phyloP scores from a whole-genome alignment of 1,140 invertebrate species.

The Papilio glaucus region DNA sequence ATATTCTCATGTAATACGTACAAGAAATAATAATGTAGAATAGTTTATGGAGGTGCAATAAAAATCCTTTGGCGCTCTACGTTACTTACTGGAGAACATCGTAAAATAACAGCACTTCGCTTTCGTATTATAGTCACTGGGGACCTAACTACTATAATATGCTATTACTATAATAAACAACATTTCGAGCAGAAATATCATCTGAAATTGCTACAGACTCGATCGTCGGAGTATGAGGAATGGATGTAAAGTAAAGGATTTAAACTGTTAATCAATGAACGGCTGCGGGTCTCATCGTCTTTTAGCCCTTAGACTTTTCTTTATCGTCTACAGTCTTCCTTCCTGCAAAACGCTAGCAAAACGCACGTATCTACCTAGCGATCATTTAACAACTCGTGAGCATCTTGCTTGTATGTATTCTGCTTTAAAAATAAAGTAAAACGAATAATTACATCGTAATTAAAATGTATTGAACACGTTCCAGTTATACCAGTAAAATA shows the following conservation, averaged over 20 bases:
- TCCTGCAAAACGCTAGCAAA: too few relatives aligned
- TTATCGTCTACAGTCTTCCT: too few relatives aligned
- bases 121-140: neutral
- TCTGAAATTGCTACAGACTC: neutral
- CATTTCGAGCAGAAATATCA: neutral
- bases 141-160: constrained; percentile 7
- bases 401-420: neutral
- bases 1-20: too few relatives aligned
- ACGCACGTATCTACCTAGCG: too few relatives aligned
- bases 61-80: neutral
- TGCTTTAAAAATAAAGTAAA: neutral
- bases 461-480: neutral
- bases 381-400: too few relatives aligned
- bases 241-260: too few relatives aligned
- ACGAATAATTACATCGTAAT: neutral
- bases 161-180: neutral
- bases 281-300: too few relatives aligned
- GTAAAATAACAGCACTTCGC: constrained; percentile 5
- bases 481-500: neutral
- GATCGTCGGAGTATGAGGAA: too few relatives aligned
- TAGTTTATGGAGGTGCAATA: neutral
- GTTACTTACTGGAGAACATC: neutral
- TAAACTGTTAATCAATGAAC: too few relatives aligned
- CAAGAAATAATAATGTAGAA: neutral
- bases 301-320: too few relatives aligned